Percentiles rank a stretch among this genome's conserved stretches.
Conservation (phyloP, 1,140 invertebrate genomes). For the Zaprionus africanus region DNA sequence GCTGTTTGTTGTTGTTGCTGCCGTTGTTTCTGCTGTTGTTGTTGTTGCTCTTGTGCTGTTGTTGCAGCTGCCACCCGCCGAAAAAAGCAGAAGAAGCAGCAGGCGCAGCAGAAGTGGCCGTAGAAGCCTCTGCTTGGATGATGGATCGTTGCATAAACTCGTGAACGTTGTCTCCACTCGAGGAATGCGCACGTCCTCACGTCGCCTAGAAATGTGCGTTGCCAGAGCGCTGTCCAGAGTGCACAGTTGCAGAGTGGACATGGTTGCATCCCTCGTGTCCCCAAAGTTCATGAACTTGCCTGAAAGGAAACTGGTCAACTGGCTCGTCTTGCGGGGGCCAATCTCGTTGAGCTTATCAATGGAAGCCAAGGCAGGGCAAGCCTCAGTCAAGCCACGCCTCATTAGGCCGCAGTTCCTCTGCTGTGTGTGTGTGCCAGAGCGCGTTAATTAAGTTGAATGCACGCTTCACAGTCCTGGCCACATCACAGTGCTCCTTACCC, state of each 20-base stretch:
- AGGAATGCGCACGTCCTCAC: constrained; percentile 47
- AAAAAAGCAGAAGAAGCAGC: constrained; percentile 8
- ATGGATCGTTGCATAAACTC: constrained; percentile 75
- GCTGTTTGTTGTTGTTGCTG: constrained; percentile 34
- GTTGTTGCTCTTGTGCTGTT: constrained; percentile 41
- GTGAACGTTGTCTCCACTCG: constrained; percentile 35
- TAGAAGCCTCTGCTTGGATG: constrained; percentile 41
- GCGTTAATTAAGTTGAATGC: constrained; percentile 71
- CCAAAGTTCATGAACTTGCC: constrained; percentile 51
- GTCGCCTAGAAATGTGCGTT: constrained; percentile 57
- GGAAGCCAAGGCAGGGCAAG: not conserved
- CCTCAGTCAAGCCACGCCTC: constrained; percentile 32
- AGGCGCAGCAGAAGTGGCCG: not conserved
- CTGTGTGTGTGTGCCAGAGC: constrained; percentile 2
- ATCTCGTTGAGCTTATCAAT: constrained; percentile 57
- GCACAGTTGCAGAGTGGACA: constrained; percentile 8
- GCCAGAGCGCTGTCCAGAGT: constrained; percentile 6
- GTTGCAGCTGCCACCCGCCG: constrained; percentile 53
- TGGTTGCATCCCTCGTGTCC: not conserved
- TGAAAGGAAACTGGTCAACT: not conserved
- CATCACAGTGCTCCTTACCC: not conserved
- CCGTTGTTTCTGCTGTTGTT: constrained; percentile 19
- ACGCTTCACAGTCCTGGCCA: constrained; percentile 46
- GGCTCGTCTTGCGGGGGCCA: not conserved
- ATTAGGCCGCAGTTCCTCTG: constrained; percentile 65